Evolutionary conservation across 64 coral and sea anemone genomes (phyloP).

Genomic region (Dendronephthya gigantea): DNA sequence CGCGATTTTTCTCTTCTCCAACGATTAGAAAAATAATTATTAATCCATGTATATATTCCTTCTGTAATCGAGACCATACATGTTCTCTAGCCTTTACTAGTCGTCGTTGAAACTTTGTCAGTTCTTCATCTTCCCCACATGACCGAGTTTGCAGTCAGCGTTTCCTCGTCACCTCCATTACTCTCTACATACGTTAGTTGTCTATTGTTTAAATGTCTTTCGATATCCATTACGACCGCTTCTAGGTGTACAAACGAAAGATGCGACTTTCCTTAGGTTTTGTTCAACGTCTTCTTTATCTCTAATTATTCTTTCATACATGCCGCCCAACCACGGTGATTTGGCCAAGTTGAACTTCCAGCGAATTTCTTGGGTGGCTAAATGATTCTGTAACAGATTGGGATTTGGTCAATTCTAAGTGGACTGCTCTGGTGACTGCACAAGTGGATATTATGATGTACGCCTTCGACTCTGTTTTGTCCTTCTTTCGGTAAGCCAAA

Average conservation of each 20-base stretch:
- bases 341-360: no score
- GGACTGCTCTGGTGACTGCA: no score
- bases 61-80: slow-evolving; percentile 42
- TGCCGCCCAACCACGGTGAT: no score
- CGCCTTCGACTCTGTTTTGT: no score
- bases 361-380: no score
- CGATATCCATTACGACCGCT: neutral
- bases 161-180: no score
- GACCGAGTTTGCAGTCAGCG: no score
- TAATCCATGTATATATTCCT: slow-evolving; percentile 58
- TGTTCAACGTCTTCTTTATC: slow-evolving; percentile 64
- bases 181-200: neutral
- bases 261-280: slow-evolving; percentile 42
- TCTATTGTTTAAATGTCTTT: neutral
- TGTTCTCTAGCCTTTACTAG: slow-evolving; percentile 38
- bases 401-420: no score
- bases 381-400: no score
- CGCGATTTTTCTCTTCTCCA: slow-evolving; percentile 56
- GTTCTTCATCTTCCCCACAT: slow-evolving; percentile 23
- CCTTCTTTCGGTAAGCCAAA: no score
- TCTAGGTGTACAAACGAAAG: neutral
- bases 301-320: slow-evolving; percentile 12
- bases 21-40: slow-evolving; percentile 49
- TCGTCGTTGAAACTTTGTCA: slow-evolving; percentile 19
- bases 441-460: no score